phyloP scores from a whole-genome alignment of 2,888 invertebrate species.

The Stenurella melanura region DNA sequence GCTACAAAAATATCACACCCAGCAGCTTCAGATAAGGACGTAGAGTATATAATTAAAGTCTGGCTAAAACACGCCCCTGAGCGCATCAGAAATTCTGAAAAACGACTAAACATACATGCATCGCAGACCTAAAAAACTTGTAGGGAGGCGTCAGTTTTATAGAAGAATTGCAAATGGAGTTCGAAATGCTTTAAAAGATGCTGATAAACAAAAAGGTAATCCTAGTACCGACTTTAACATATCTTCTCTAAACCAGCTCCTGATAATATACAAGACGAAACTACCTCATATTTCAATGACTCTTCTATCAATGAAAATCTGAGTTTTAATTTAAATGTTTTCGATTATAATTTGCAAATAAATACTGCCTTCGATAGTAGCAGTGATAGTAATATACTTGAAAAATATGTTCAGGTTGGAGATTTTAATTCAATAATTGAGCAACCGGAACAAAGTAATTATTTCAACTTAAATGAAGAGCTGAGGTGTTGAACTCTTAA shows the following conservation, averaged over 20 bases:
- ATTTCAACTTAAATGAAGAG: constrained; percentile 9
- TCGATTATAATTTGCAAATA: background rate
- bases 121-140: constrained; percentile 22
- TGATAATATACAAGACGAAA: background rate
- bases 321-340: constrained; percentile 5
- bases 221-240: background rate
- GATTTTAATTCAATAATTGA: constrained; percentile 13
- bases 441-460: constrained; percentile 3
- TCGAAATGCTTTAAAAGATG: background rate
- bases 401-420: background rate
- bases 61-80: constrained; percentile 18
- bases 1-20: background rate
- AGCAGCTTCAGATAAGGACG: background rate
- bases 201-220: background rate
- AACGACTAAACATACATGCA: constrained; percentile 11
- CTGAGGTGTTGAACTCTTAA: constrained; percentile 14
- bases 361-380: constrained; percentile 7
- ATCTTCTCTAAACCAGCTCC: background rate
- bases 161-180: background rate
- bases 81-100: constrained; percentile 4
- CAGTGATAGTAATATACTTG: background rate
- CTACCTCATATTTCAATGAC: background rate
- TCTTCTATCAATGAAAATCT: constrained; percentile 3
- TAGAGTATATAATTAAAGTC: constrained; percentile 1
- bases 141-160: constrained; percentile 12